Conservation (phyloP, 2,113 vertebrate genomes). For the Alouatta palliata region DNA sequence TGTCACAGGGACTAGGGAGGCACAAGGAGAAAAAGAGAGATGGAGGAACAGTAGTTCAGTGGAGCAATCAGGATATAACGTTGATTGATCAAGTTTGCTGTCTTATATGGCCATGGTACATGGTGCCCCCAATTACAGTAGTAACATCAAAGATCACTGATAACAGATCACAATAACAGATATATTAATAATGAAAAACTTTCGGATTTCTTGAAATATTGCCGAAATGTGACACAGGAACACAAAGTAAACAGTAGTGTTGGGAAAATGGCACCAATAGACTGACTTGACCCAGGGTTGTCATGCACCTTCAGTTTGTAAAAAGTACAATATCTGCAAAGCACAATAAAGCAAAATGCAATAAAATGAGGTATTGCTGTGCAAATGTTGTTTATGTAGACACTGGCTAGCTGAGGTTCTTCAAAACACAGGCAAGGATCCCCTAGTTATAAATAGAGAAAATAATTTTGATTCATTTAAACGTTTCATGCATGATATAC, state of each 20-base stretch:
- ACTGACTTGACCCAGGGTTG: background rate
- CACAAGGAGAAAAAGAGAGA: background rate
- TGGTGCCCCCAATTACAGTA: background rate
- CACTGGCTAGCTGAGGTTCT: background rate
- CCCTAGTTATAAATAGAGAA: background rate
- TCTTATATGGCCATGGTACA: background rate
- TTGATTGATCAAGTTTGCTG: background rate
- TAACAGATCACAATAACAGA: background rate
- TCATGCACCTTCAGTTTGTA: background rate
- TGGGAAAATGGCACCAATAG: background rate
- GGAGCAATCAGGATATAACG: background rate
- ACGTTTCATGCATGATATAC: background rate
- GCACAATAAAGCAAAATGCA: background rate
- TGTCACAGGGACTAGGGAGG: background rate
- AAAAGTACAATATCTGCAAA: background rate
- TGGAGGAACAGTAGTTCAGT: background rate
- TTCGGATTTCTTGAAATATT: background rate
- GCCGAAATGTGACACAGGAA: background rate
- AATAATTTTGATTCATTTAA: background rate
- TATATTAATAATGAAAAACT: background rate
- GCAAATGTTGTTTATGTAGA: background rate
- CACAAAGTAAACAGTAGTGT: background rate
- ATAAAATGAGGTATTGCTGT: background rate
- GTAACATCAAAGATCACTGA: background rate
- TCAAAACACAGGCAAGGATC: background rate